Evolutionary conservation across 2,797 vertebrate genomes (phyloP), one percentile per base, ranked within the genome.

Genomic region (Scolopax rusticola): DNA sequence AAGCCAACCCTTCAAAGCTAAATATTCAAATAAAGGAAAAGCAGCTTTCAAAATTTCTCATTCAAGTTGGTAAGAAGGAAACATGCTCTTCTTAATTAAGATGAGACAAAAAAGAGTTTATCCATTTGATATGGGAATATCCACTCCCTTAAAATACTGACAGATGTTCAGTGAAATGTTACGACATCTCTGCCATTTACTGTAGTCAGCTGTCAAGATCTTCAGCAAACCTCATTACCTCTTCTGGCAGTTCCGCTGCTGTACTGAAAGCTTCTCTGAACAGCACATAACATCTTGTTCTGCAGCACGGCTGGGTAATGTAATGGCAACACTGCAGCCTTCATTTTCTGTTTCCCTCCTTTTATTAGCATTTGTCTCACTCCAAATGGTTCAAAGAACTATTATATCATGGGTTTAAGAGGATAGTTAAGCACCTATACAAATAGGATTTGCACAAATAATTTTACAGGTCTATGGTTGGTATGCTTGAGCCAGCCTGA

Each of bases 381-480:
- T 36, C 32, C 28, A 92, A 90, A 89, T 36, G 9, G 67, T 93
- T 71, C 75, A 79, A 80, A 81, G 71, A 92, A 90, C 91, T 86
- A 93, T 83, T 69, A 87, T 54, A 84, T 82, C 63, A 81, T 41
- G 20, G 43, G 86, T 91, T 88, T 60, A 90, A 73, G 84, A 5
- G 23, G 73, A 30, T 67, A 69, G 76, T 92, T 93, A 75, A 87
- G 61, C 36, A 90, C 47, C 53, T 88, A 41, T 70, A 82, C 17
- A 81, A 76, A 70, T 17, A 89, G 63, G 56, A 84, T 74, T 90
- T 60, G 59, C 57, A 84, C 45, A 48, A 89, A 90, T 32, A 30
- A 64, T 86, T 68, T 92, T 69, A 87, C 1, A 7, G 16, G 5
- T 70, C 56, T 60, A 36, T 19, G 28, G 18, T 17, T 80, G 40